Percentiles rank a stretch among this genome's conserved stretches.
Conservation (phyloP, 2,113 vertebrate genomes). For the Otus sunia region DNA sequence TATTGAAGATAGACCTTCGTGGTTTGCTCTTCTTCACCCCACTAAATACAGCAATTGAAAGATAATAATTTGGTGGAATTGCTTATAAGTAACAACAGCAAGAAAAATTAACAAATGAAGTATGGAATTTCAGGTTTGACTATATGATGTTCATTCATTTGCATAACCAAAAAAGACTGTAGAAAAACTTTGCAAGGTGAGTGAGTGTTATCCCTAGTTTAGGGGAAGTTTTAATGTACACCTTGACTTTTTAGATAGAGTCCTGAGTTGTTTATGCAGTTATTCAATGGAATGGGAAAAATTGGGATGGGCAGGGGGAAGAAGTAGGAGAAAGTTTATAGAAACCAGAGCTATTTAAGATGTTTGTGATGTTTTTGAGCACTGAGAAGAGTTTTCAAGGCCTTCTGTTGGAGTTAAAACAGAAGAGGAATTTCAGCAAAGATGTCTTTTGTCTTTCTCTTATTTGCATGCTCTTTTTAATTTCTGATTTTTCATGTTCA, state of each 20-base stretch:
- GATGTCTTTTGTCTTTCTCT: not conserved
- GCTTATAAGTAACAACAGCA: not conserved
- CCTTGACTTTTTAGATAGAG: not conserved
- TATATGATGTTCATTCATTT: not conserved
- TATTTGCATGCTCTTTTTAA: not conserved
- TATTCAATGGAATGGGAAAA: not conserved
- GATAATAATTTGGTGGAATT: not conserved
- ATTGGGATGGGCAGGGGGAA: not conserved
- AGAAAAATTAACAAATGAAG: not conserved
- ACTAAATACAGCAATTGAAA: not conserved
- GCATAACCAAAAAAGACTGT: not conserved
- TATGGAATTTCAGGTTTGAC: conserved; percentile 9
- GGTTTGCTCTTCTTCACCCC: conserved; percentile 7
- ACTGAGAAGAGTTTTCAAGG: not conserved
- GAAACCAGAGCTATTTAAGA: not conserved
- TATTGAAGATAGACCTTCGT: not conserved
- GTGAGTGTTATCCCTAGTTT: not conserved
- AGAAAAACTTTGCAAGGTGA: not conserved
- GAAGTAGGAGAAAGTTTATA: not conserved
- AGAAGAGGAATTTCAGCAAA: not conserved
- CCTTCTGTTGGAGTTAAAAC: not conserved
- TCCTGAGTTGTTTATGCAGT: not conserved
- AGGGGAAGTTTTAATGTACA: not conserved
- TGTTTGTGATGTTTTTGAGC: not conserved
- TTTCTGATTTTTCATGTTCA: not conserved